Evolutionary conservation across 2,113 vertebrate genomes (phyloP).

Genomic region (Macrotus californicus): DNA sequence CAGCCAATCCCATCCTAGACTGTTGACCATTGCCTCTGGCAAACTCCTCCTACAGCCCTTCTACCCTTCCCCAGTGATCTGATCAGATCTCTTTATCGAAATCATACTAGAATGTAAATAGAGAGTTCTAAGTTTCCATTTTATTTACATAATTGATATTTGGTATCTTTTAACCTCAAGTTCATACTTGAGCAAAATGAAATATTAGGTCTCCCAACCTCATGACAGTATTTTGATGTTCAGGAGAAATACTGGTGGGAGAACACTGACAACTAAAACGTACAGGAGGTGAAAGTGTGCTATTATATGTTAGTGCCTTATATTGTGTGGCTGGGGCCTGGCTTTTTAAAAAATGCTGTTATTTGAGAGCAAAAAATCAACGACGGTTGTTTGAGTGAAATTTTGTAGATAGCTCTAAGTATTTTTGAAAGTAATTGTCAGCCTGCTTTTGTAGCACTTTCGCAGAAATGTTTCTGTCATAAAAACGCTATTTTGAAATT

Average conservation of each 20-base stretch:
- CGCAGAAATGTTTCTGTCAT: neutral
- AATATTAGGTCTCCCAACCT: neutral
- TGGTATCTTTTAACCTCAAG: neutral
- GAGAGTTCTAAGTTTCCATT: neutral
- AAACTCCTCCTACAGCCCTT: too few species aligned
- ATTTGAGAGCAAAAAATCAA: neutral
- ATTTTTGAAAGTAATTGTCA: neutral
- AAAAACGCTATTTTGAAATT: constrained; percentile 39
- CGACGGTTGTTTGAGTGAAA: neutral
- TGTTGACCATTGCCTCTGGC: too few species aligned
- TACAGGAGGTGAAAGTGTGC: neutral
- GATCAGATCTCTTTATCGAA: neutral
- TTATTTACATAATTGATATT: neutral
- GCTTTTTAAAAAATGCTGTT: neutral
- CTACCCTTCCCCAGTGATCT: too few species aligned
- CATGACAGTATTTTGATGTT: neutral
- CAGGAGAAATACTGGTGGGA: neutral
- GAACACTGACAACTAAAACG: neutral
- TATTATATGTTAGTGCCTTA: neutral
- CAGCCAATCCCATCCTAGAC: too few species aligned
- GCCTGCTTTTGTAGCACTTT: neutral
- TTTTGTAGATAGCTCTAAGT: neutral
- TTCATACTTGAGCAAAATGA: neutral
- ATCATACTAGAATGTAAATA: neutral
- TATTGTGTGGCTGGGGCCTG: neutral